These are phyloP conservation scores for Aix galericulata DNA, from an alignment of 2,113 vertebrate species.

Conservation along the genomic window DNA sequence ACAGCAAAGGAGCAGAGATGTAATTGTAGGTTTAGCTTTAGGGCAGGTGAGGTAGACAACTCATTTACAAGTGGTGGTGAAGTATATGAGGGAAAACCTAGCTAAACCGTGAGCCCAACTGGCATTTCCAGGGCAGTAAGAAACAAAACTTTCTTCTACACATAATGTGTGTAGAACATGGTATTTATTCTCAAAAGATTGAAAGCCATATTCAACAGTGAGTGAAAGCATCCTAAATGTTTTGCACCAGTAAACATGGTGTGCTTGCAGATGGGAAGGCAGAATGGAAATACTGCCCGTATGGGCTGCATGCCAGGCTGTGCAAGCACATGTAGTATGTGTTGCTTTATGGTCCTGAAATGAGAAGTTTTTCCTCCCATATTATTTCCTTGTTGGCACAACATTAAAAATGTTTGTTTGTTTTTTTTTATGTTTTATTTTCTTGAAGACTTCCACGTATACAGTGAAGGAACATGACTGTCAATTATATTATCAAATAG, in stretches of 20 bases:
- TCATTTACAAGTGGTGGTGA: neutral
- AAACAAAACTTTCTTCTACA: neutral
- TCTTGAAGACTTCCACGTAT: neutral
- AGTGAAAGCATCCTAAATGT: neutral
- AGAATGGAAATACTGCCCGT: neutral
- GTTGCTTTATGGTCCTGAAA: neutral
- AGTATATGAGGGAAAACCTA: neutral
- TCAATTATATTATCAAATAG: neutral
- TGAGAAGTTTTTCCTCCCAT: neutral
- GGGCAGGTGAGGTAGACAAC: neutral
- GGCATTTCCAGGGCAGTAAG: neutral
- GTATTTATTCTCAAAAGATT: neutral
- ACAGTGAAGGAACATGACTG: neutral
- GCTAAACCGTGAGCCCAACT: neutral
- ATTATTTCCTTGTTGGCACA: neutral
- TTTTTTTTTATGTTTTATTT: neutral
- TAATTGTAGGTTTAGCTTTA: neutral
- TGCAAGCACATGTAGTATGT: neutral
- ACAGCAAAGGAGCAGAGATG: neutral
- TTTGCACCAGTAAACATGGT: neutral
- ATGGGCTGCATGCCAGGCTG: neutral
- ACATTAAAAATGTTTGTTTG: neutral
- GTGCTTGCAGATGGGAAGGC: neutral
- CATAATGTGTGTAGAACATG: neutral
- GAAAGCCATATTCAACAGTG: neutral